phyloP scores from a whole-genome alignment of 2,888 invertebrate genomes.

The Caenorhabditis sp. region DNA sequence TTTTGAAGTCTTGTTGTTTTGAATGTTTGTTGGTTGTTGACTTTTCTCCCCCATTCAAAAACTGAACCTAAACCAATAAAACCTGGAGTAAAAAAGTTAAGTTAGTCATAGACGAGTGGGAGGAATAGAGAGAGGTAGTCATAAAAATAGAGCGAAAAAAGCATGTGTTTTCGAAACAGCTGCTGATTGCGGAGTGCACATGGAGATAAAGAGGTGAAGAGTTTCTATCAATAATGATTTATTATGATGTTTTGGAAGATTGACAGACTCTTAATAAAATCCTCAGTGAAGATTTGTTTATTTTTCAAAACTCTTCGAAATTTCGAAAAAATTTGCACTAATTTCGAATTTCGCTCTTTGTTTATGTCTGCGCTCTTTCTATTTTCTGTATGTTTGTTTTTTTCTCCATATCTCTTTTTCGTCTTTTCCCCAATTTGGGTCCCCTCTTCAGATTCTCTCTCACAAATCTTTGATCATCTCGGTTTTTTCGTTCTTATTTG shows the following conservation, averaged over 20 bases:
- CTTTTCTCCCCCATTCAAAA: neutral
- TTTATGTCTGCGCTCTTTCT: slow-evolving; percentile 18
- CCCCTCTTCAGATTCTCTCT: neutral
- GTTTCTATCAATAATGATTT: slow-evolving; percentile 50
- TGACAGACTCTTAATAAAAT: neutral
- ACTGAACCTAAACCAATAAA: neutral
- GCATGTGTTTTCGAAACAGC: slow-evolving; percentile 53
- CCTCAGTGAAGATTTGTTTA: slow-evolving; percentile 6
- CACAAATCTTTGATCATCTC: slow-evolving; percentile 46
- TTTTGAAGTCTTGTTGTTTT: slow-evolving; percentile 1
- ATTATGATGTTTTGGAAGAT: slow-evolving; percentile 45
- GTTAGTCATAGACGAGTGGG: slow-evolving; percentile 47
- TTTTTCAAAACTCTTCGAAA: neutral
- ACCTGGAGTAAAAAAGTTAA: slow-evolving; percentile 5
- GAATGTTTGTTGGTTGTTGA: slow-evolving; percentile 22
- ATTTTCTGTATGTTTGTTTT: neutral
- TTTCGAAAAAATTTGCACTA: neutral
- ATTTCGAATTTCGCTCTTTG: neutral
- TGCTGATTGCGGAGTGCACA: slow-evolving; percentile 3
- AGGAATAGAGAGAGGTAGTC: slow-evolving; percentile 11
- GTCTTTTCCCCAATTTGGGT: slow-evolving; percentile 1
- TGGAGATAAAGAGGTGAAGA: slow-evolving; percentile 14
- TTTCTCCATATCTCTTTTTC: slow-evolving; percentile 5
- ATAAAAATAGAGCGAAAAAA: slow-evolving; percentile 26
- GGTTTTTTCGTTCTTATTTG: slow-evolving; percentile 27